Conservation (phyloP, 2,888 invertebrate genomes). For the Acleris cristana region DNA sequence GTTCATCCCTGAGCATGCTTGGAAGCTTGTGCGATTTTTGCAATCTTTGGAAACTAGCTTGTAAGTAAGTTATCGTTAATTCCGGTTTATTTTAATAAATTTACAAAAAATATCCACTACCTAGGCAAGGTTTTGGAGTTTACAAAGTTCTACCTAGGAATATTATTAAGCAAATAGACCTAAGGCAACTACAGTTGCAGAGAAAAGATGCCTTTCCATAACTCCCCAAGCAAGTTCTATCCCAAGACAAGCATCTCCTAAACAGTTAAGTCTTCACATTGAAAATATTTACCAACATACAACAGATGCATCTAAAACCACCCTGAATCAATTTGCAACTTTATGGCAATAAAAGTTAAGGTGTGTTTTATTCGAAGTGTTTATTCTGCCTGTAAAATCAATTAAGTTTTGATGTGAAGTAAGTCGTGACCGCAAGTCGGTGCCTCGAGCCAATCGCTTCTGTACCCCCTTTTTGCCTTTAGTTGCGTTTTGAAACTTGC, state of each 20-base stretch:
- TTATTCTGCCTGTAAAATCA: conserved; percentile 51
- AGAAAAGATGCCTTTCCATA: conserved; percentile 44
- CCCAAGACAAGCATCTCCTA: conserved; percentile 72
- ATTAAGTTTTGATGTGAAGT: conserved; percentile 60
- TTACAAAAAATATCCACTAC: no score
- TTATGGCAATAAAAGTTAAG: conserved; percentile 45
- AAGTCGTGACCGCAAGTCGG: conserved; percentile 74
- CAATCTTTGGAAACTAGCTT: no score
- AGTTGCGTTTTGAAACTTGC: conserved; percentile 31
- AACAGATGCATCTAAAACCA: conserved; percentile 40
- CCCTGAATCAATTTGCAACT: conserved; percentile 48
- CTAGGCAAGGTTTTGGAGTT: background rate
- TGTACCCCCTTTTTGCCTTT: conserved; percentile 64
- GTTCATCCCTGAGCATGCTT: no score
- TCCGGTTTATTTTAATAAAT: no score
- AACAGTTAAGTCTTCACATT: conserved; percentile 65
- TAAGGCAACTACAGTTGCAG: conserved; percentile 5
- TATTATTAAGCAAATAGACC: conserved; percentile 5
- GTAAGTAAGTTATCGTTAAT: no score
- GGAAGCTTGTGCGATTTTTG: no score
- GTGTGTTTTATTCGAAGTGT: conserved; percentile 49
- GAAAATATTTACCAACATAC: conserved; percentile 47
- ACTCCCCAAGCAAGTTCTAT: conserved; percentile 59
- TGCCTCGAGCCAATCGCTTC: conserved; percentile 76
- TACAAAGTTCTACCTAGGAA: background rate